phyloP scores from a whole-genome alignment of 2,797 vertebrate genomes.

The Onychomys torridus region DNA sequence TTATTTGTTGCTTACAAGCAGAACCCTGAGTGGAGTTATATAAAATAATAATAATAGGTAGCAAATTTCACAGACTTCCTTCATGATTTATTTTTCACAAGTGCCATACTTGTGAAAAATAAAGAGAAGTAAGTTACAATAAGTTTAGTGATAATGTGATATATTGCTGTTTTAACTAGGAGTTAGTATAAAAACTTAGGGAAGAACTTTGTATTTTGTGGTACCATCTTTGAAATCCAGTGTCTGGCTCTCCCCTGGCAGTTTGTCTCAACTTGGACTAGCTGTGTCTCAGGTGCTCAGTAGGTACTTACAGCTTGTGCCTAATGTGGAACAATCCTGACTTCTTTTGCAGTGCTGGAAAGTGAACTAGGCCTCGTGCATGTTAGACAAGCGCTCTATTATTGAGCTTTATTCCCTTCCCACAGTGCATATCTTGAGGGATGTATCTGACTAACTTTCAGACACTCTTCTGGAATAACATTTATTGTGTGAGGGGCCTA shows the following conservation, averaged over 20 bases:
- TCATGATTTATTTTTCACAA: background rate
- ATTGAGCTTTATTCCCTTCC: background rate
- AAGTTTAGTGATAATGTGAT: background rate
- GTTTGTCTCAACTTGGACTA: background rate
- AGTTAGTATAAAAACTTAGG: background rate
- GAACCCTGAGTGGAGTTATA: background rate
- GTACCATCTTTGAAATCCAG: background rate
- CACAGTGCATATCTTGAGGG: background rate
- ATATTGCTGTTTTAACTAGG: background rate
- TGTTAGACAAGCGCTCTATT: background rate
- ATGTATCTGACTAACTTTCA: background rate
- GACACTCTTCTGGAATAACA: background rate
- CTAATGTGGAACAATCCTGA: too few species aligned
- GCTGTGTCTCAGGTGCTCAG: background rate
- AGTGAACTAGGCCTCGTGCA: background rate
- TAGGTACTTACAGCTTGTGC: background rate
- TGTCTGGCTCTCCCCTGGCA: background rate
- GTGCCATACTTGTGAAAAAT: background rate
- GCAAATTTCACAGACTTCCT: background rate
- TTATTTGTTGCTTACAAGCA: background rate
- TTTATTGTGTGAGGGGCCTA: background rate
- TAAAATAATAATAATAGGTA: background rate
- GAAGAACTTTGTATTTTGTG: background rate
- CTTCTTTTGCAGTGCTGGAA: background rate
- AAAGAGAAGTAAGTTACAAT: conserved; percentile 10